These are phyloP conservation scores for Mirza zaza DNA, from an alignment of 2,113 vertebrate genomes.

Conservation along the genomic window DNA sequence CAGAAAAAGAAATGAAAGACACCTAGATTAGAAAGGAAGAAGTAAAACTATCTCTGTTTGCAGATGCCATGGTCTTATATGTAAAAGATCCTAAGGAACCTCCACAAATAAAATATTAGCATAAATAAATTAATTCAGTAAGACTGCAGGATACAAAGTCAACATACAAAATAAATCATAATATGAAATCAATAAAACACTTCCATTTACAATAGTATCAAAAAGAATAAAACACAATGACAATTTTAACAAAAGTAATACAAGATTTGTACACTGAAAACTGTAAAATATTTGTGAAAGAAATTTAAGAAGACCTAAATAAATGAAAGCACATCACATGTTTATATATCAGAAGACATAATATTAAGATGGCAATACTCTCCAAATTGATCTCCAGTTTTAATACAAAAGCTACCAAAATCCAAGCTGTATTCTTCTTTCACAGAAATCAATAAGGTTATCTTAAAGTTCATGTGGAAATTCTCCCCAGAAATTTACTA, in stretches of 20 bases:
- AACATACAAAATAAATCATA: neutral
- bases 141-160: neutral
- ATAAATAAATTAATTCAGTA: neutral
- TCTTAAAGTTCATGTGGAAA: neutral
- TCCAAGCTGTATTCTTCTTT: neutral
- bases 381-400: neutral
- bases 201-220: neutral
- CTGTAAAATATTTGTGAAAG: neutral
- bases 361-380: neutral
- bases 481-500: neutral
- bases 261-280: neutral
- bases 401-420: neutral
- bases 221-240: neutral
- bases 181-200: neutral
- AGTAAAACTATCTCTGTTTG: neutral
- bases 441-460: neutral
- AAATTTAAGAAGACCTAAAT: neutral
- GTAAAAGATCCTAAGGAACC: neutral
- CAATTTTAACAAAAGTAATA: neutral
- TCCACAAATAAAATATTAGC: neutral
- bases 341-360: neutral
- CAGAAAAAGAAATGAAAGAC: neutral
- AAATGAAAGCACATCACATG: neutral
- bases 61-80: neutral
- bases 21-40: neutral